These are phyloP conservation scores for Antheraea pernyi DNA, from an alignment of 1,140 invertebrate genomes.

Conservation along the genomic window DNA sequence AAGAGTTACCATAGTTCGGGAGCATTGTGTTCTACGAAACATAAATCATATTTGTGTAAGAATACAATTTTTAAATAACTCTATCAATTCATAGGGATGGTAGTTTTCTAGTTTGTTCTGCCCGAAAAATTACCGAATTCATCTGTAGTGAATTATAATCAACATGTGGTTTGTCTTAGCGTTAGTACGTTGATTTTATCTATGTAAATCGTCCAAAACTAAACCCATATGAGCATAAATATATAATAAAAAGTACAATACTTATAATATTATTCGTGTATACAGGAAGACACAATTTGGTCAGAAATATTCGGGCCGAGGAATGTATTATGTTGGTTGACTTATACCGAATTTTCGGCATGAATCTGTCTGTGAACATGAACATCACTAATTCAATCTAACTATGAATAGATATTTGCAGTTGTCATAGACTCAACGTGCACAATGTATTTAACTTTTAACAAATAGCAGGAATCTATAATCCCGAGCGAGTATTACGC, in stretches of 20 bases:
- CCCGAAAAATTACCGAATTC: not conserved
- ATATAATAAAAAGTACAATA: too few relatives aligned
- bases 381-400: conserved; percentile 15
- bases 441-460: conserved; percentile 1
- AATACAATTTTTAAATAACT: conserved; percentile 26
- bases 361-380: not conserved
- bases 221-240: too few relatives aligned
- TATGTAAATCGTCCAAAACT: too few relatives aligned
- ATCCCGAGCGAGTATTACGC: conserved; percentile 15
- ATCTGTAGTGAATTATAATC: too few relatives aligned
- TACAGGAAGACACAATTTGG: too few relatives aligned
- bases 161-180: too few relatives aligned
- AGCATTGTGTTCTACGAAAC: conserved; percentile 32
- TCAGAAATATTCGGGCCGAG: too few relatives aligned
- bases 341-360: not conserved
- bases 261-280: too few relatives aligned
- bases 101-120: not conserved
- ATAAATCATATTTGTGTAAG: conserved; percentile 50
- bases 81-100: conserved; percentile 15
- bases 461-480: conserved; percentile 5
- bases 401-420: conserved; percentile 20
- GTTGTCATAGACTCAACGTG: conserved; percentile 18
- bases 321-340: too few relatives aligned
- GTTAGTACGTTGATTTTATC: too few relatives aligned
- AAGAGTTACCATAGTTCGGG: conserved; percentile 41